These are phyloP conservation scores for Oreotrochilus melanogaster DNA, from an alignment of 2,113 vertebrate genomes.

Conservation along the genomic window DNA sequence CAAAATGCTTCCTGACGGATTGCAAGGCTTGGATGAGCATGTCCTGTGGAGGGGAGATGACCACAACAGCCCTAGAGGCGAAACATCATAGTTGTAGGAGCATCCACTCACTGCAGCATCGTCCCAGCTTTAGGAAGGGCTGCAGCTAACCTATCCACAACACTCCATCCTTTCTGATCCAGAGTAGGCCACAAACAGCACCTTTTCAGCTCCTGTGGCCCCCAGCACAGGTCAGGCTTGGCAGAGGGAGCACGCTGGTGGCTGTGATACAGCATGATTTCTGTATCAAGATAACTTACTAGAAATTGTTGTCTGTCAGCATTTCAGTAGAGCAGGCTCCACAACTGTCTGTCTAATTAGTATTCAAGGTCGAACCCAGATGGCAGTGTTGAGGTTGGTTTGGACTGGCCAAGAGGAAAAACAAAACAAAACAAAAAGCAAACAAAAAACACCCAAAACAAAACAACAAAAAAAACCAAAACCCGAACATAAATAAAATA, in stretches of 20 bases:
- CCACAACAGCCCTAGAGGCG: not conserved
- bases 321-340: not conserved
- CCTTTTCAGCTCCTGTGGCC: not conserved
- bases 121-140: not conserved
- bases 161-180: not conserved
- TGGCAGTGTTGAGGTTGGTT: not conserved
- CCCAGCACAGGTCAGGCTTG: not conserved
- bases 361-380: conserved; percentile 42
- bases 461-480: too few relatives aligned
- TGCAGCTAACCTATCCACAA: accelerated
- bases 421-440: not conserved
- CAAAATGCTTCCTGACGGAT: not conserved
- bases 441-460: too few relatives aligned
- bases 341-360: not conserved
- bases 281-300: conserved; percentile 38
- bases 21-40: not conserved
- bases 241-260: conserved; percentile 18
- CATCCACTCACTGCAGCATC: too few relatives aligned
- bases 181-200: not conserved
- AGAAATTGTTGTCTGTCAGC: conserved; percentile 48
- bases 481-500: too few relatives aligned
- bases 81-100: not conserved
- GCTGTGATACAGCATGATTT: not conserved
- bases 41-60: not conserved
- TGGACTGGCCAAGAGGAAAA: not conserved